Base-by-base conservation (phyloP, 2,797 vertebrate species). In the Acipenser transmontanus region DNA sequence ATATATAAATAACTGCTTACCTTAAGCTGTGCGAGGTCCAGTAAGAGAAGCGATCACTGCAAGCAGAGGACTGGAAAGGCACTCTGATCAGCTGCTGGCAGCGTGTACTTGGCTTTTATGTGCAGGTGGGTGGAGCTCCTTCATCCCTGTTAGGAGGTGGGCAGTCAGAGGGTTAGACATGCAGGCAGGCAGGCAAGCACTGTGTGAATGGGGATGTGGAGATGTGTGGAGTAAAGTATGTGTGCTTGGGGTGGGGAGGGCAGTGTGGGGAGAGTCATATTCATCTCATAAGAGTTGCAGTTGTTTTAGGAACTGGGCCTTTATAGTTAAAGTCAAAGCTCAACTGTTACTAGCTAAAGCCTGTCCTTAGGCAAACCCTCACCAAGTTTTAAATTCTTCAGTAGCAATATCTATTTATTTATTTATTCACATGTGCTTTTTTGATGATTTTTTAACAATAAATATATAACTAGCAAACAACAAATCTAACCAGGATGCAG, bases 81-180 rank as follows among this genome's bases (percentile, higher is more conserved):
- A 84, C 82, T 85, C 86, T 84, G 91, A 88, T 83, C 89, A 80
- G 86, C 84, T 76, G 85, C 83, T 81, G 85, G 79, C 87, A 87
- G 85, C 87, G 88, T 89, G 87, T 86, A 83, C 85, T 89, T 90
- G 88, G 93, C 90, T 98, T 98, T 95, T 98, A 97, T 96, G 90
- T 84, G 82, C 89, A 91, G 92, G 92, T 93, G 92, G 96, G 96
- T 84, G 96, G 96, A 91, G 94, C 88, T 78, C 85, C 75, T 70
- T 47, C 11, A 47, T 80, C 76, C 81, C 82, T 47, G 79, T 78
- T 69, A 78, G 87, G 89, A 92, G 92, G 91, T 85, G 88, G 88
- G 89, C 85, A 86, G 80, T 72, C 56, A 14, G 57, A 34, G 64
- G 61, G 60, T 17, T 65, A 64, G 68, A 64, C 57, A 6, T 66